Evolutionary conservation across 2,888 invertebrate genomes (phyloP).

Genomic region (Macaria liturata): DNA sequence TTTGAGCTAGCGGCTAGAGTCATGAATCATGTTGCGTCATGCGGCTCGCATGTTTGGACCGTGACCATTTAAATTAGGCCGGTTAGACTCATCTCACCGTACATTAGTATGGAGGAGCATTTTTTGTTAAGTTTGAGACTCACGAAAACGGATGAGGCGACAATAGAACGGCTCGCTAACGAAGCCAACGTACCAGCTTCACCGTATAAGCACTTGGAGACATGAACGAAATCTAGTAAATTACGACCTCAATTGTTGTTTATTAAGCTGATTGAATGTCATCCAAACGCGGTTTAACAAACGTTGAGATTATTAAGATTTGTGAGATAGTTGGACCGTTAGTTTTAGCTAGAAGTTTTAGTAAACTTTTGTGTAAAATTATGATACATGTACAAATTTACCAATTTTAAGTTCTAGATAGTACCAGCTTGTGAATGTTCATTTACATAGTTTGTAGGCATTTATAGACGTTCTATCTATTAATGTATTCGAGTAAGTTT

Average conservation of each 20-base stretch:
- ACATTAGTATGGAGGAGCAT: slow-evolving; percentile 32
- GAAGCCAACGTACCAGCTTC: slow-evolving; percentile 41
- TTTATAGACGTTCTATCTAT: no score
- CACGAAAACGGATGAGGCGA: slow-evolving; percentile 39
- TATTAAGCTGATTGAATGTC: slow-evolving; percentile 58
- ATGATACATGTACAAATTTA: no score
- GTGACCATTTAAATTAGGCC: slow-evolving; percentile 39
- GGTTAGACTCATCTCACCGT: slow-evolving; percentile 34
- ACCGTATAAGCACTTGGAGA: slow-evolving; percentile 52
- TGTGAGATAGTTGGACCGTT: slow-evolving; percentile 2
- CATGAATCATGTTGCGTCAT: slow-evolving; percentile 39
- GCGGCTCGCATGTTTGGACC: slow-evolving; percentile 32
- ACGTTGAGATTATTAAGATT: slow-evolving; percentile 30
- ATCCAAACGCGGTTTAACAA: slow-evolving; percentile 40
- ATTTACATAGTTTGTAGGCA: no score
- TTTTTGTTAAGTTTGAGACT: slow-evolving; percentile 45
- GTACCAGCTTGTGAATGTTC: no score
- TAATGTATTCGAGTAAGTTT: slow-evolving; percentile 17
- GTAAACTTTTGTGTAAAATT: slow-evolving; percentile 3
- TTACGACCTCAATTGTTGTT: slow-evolving; percentile 53
- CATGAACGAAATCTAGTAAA: slow-evolving; percentile 53
- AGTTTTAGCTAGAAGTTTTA: slow-evolving; percentile 2
- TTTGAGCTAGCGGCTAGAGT: slow-evolving; percentile 23
- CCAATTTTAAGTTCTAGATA: no score
- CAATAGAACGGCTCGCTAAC: slow-evolving; percentile 36